phyloP scores from a whole-genome alignment of 2,888 invertebrate genomes.

The Chymomyza procnemis region DNA sequence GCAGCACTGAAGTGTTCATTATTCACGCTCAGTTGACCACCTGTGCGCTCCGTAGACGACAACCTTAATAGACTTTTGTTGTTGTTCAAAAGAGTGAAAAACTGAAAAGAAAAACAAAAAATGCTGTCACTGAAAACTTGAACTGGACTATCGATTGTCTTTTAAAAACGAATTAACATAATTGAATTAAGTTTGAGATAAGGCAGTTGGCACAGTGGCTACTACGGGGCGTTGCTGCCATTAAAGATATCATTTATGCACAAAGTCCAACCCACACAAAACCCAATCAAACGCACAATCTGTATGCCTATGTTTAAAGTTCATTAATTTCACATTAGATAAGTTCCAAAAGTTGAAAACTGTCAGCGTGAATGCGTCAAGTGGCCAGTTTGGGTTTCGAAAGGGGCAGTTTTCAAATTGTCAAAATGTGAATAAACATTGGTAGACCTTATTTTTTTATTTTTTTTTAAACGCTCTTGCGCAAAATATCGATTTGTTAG shows the following conservation, averaged over 20 bases:
- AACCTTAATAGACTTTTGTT: conserved; percentile 47
- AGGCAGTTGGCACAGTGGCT: conserved; percentile 40
- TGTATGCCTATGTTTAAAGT: conserved; percentile 50
- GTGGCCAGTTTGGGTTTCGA: conserved; percentile 23
- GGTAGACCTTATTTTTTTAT: conserved; percentile 28
- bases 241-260: conserved; percentile 8
- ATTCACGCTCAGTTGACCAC: conserved; percentile 76
- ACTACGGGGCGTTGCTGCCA: background rate
- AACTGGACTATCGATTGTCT: conserved; percentile 12
- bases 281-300: conserved; percentile 24
- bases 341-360: conserved; percentile 43
- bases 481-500: conserved; percentile 53
- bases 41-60: conserved; percentile 61
- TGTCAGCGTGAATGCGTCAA: conserved; percentile 17
- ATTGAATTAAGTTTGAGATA: conserved; percentile 71
- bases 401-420: conserved; percentile 31
- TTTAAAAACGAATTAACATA: conserved; percentile 54
- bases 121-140: conserved; percentile 42
- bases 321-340: conserved; percentile 71
- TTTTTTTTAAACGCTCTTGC: conserved; percentile 44
- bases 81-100: conserved; percentile 27
- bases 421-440: conserved; percentile 54
- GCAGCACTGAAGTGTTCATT: conserved; percentile 46
- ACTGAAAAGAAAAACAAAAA: background rate
- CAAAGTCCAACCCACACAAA: conserved; percentile 17